Conservation (phyloP, 2,113 vertebrate genomes). For the Neodontobutis hainanensis region DNA sequence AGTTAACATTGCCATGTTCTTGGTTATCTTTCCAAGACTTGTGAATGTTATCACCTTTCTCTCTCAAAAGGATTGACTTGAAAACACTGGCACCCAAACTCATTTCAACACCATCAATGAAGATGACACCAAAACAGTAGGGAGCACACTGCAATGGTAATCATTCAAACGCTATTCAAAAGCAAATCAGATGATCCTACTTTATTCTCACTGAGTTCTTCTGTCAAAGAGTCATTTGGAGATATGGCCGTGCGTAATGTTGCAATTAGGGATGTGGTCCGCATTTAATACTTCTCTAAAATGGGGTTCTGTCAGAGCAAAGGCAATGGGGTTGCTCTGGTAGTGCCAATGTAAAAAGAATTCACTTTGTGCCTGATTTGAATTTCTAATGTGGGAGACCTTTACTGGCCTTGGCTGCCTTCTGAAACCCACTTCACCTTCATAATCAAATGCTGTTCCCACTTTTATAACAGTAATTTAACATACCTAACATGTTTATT, state of each 20-base stretch:
- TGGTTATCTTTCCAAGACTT: neutral
- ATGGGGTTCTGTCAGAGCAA: constrained; percentile 48
- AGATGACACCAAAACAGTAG: constrained; percentile 61
- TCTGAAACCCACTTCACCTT: constrained; percentile 42
- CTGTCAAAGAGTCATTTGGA: constrained; percentile 43
- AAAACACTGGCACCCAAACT: constrained; percentile 46
- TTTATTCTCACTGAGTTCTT: constrained; percentile 41
- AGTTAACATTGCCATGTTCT: too few species aligned
- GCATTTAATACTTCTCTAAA: constrained; percentile 55
- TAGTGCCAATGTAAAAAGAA: constrained; percentile 26
- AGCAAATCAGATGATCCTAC: constrained; percentile 37
- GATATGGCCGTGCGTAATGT: constrained; percentile 44
- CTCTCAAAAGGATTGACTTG: constrained; percentile 29
- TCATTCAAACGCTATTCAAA: constrained; percentile 49
- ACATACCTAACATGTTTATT: constrained; percentile 14
- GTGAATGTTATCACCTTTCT: constrained; percentile 12
- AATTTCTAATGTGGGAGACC: constrained; percentile 59
- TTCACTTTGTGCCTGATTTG: constrained; percentile 52
- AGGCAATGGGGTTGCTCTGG: constrained; percentile 20
- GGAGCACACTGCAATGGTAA: constrained; percentile 31
- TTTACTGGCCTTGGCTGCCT: constrained; percentile 28
- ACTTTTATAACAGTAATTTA: constrained; percentile 10
- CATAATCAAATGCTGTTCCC: constrained; percentile 22
- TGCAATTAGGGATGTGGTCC: constrained; percentile 51
- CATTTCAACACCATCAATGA: constrained; percentile 55